These are phyloP conservation scores for Crocallis elinguaria DNA, from an alignment of 2,888 invertebrate genomes.

Conservation along the genomic window DNA sequence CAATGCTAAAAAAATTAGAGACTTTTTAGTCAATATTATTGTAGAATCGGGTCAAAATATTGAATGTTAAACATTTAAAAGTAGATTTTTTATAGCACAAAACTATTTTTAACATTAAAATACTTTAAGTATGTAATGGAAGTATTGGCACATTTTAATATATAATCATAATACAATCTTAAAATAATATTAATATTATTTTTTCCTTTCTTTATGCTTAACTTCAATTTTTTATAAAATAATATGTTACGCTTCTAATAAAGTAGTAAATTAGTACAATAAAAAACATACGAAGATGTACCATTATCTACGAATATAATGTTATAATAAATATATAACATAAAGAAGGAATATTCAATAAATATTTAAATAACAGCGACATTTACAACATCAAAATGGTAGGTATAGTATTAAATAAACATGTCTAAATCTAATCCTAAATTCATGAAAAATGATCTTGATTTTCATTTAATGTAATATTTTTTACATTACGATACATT, in stretches of 20 bases:
- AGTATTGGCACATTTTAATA: constrained; percentile 35
- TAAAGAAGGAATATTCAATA: constrained; percentile 4
- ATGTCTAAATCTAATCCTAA: constrained; percentile 19
- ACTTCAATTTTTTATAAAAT: not conserved
- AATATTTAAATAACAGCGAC: constrained; percentile 16
- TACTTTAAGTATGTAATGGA: constrained; percentile 20
- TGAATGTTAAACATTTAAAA: not conserved
- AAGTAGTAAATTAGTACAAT: not conserved
- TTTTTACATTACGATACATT: constrained; percentile 10
- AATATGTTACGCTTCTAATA: not conserved
- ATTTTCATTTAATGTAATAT: not conserved
- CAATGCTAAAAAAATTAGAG: too few relatives aligned
- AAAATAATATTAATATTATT: not conserved
- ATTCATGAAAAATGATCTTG: not conserved
- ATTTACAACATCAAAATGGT: constrained; percentile 24
- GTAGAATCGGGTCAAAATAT: not conserved
- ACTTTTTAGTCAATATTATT: too few relatives aligned
- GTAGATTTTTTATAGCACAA: not conserved
- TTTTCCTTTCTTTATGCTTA: not conserved
- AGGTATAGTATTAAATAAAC: constrained; percentile 5
- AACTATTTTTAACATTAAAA: not conserved
- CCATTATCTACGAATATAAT: too few relatives aligned
- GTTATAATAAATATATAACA: constrained; percentile 1
- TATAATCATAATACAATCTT: constrained; percentile 15
- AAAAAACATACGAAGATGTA: constrained; percentile 3